Percentiles rank a stretch among this genome's conserved stretches.
Evolutionary conservation across 35 echinoderm and acorn worm genomes (phyloP).

Genomic region (Apostichopus californicus): DNA sequence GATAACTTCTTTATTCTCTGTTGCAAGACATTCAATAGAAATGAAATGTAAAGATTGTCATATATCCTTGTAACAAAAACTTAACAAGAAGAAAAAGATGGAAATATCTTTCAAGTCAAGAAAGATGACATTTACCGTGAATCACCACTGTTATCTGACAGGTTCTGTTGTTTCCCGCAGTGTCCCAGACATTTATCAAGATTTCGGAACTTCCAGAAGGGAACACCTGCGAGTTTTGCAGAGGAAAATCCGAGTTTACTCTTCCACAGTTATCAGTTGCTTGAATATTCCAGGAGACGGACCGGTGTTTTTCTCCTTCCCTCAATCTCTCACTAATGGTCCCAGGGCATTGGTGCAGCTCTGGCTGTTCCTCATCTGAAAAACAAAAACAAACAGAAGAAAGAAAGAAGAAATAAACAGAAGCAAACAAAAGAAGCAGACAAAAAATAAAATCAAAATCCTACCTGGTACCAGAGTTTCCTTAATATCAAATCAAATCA

Average conservation of each 20-base stretch:
- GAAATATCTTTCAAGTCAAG: too few relatives aligned
- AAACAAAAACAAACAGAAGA: background rate
- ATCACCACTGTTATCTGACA: background rate
- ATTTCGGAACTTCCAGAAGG: background rate
- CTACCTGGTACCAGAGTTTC: too few relatives aligned
- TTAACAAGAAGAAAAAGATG: too few relatives aligned
- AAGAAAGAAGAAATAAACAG: too few relatives aligned
- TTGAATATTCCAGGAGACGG: background rate
- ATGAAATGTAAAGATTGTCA: too few relatives aligned
- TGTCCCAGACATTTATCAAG: background rate
- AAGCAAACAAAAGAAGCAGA: too few relatives aligned
- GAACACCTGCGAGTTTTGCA: background rate
- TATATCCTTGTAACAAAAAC: too few relatives aligned
- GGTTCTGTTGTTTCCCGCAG: background rate
- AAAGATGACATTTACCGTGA: background rate
- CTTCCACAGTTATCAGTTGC: conserved; percentile 1
- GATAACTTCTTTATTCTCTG: too few relatives aligned
- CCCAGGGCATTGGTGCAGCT: background rate
- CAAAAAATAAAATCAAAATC: too few relatives aligned
- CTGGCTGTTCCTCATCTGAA: background rate
- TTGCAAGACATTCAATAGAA: too few relatives aligned
- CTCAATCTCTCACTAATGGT: background rate
- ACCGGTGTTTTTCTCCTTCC: conserved; percentile 12
- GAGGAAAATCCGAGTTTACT: background rate
- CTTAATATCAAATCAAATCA: too few relatives aligned